Base-by-base conservation (phyloP, 2,888 invertebrate species). In the Rhagium mordax region DNA sequence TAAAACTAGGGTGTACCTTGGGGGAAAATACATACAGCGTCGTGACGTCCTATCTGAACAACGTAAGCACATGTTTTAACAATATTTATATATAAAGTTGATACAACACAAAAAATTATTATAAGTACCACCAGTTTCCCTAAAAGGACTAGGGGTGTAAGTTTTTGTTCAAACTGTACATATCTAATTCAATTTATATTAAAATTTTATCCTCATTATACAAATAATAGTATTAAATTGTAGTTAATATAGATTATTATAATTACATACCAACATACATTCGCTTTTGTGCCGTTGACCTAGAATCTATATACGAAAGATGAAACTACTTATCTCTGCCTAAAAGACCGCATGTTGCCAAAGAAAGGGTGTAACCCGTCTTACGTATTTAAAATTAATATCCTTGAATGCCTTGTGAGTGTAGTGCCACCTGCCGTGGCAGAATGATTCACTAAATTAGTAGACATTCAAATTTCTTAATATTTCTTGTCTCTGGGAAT, bases 371-470 rank as follows among this genome's bases (percentile, higher is more conserved):
- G 72, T 72, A 72, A 69, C 72, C 55, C 47, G 72, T 69, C 69
- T 72, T 69, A 69, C 74, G 74, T 75, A 71, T 81, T 74, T 77
- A 74, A 51, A 81, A 83, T 81, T 82, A 83, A 82, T 82, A 81
- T 84, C 80, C 81, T 76, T 76, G 81, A 82, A 82, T 81, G 77
- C 77, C 72, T 74, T 78, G 75, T 75, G 62, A 72, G 77, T 29
- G 80, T 72, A 74, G 53, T 78, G 80, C 84, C 85, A 85, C 85
- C 85, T 85, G 85, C 84, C 79, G 85, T 72, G 85, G 75, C 75
- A 78, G 81, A 82, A 82, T 84, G 84, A 85, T 85, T 83, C 83
- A 84, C 81, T 85, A 85, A 85, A 85, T 85, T 85, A 85, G 85
- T 84, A 81, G 82, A 81, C 82, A 81, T 82, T 81, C 77, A 82